A percentile compares a stretch with the other conserved stretches of the same genome.
These are phyloP conservation scores for Gadopsis bispinosus DNA, from an alignment of 2,797 vertebrate genomes.

Conservation along the genomic window DNA sequence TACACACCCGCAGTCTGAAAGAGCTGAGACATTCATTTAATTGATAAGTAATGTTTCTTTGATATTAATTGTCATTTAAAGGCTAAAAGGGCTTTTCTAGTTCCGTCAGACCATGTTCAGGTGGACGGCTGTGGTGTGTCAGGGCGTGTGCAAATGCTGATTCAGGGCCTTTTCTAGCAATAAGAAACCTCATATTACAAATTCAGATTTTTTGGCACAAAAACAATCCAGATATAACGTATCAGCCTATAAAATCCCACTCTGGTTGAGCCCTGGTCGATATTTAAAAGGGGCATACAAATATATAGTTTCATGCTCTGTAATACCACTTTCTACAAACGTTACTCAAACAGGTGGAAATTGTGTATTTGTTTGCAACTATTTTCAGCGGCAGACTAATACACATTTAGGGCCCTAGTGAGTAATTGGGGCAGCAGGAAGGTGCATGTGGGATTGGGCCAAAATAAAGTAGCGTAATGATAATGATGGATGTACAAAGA, in stretches of 20 bases:
- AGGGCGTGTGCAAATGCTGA: neutral
- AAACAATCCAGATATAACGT: neutral
- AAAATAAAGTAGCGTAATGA: neutral
- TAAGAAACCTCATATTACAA: neutral
- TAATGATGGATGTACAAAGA: neutral
- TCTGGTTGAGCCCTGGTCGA: neutral
- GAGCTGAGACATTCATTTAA: neutral
- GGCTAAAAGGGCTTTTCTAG: neutral
- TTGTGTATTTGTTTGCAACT: neutral
- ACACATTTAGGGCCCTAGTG: constrained; percentile 1
- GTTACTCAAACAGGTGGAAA: neutral
- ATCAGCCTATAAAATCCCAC: neutral
- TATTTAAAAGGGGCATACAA: neutral
- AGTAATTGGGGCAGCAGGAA: constrained; percentile 3
- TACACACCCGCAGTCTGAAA: neutral
- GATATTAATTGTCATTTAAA: neutral
- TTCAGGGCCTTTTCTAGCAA: neutral
- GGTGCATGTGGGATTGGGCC: neutral
- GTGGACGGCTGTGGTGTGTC: neutral
- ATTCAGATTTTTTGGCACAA: neutral
- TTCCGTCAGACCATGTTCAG: neutral
- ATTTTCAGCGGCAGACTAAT: neutral
- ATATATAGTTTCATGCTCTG: neutral
- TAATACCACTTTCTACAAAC: neutral
- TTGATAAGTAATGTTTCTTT: neutral